These are phyloP conservation scores for Pristionchus maxplancki DNA, from an alignment of 2,888 invertebrate species.

Conservation along the genomic window DNA sequence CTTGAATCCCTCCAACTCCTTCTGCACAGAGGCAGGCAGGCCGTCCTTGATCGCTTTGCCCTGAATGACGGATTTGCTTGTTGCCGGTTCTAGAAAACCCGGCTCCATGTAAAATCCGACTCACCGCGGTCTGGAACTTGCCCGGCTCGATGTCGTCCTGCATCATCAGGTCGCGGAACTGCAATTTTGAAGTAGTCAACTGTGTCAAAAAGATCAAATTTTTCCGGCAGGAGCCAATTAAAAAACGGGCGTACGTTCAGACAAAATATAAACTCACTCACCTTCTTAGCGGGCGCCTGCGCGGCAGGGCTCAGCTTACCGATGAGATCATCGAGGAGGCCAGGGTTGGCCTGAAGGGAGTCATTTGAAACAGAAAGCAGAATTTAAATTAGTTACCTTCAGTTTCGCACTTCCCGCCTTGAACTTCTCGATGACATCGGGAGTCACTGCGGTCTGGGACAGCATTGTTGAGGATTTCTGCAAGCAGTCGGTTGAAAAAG, in stretches of 20 bases:
- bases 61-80: neutral
- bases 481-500: neutral
- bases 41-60: neutral
- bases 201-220: too few relatives aligned
- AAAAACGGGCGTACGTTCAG: too few relatives aligned
- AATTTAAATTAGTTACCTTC: neutral
- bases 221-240: too few relatives aligned
- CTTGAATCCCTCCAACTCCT: constrained; percentile 13
- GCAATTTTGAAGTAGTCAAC: too few relatives aligned
- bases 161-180: too few relatives aligned
- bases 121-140: too few relatives aligned
- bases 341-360: neutral
- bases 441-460: neutral
- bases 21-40: neutral
- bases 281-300: neutral
- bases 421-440: neutral
- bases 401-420: neutral
- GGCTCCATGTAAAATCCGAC: too few relatives aligned
- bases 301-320: constrained; percentile 23
- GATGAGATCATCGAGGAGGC: neutral
- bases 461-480: neutral
- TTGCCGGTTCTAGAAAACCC: neutral
- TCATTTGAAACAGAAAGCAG: too few relatives aligned
- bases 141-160: too few relatives aligned
- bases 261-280: neutral